Evolutionary conservation across 2,888 invertebrate species (phyloP).

Genomic region (Drosophila flavopinicola): DNA sequence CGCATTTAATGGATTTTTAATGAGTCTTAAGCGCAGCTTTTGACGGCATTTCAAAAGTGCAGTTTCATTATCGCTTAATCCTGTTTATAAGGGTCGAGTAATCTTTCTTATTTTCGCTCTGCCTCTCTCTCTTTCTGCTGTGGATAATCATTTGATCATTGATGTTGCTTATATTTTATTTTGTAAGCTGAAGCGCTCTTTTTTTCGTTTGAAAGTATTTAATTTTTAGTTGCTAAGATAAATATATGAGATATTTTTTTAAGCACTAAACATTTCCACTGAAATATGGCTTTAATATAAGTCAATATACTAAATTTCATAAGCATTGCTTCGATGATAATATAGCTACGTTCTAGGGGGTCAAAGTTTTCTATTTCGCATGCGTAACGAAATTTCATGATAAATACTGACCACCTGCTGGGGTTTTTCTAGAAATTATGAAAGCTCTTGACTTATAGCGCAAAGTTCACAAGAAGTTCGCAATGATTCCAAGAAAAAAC

Average conservation of each 20-base stretch:
- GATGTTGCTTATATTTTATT: constrained; percentile 7
- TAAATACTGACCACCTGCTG: neutral
- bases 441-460: neutral
- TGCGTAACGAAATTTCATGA: neutral
- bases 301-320: too few relatives aligned
- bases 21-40: constrained; percentile 73
- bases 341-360: neutral
- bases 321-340: neutral
- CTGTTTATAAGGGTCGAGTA: constrained; percentile 51
- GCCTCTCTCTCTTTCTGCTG: too few relatives aligned
- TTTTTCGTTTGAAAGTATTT: too few relatives aligned
- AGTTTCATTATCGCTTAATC: constrained; percentile 72
- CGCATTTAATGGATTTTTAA: constrained; percentile 75
- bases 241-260: too few relatives aligned
- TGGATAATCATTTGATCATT: neutral
- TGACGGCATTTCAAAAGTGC: constrained; percentile 68
- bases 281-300: too few relatives aligned
- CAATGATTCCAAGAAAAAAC: constrained; percentile 32
- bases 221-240: too few relatives aligned
- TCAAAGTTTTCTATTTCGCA: neutral
- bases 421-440: neutral
- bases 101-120: neutral
- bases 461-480: constrained; percentile 7
- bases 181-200: too few relatives aligned
- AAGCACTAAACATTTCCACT: too few relatives aligned